Evolutionary conservation across 2,113 vertebrate species (phyloP).

Genomic region (Spheniscus mendiculus): DNA sequence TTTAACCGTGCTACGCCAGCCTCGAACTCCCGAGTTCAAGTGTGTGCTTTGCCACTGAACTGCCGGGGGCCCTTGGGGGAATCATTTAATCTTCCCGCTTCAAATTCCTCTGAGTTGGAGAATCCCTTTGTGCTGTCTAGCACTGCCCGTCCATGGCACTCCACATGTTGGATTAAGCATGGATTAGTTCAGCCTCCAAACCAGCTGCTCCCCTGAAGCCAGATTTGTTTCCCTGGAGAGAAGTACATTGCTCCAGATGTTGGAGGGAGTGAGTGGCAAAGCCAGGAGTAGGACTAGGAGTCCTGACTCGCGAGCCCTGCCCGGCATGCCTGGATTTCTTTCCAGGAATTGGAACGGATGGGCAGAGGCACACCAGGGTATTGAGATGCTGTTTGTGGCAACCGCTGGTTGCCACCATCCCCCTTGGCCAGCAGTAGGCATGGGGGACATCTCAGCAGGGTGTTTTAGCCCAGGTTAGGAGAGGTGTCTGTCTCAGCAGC

Average conservation of each 20-base stretch:
- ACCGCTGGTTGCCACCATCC: neutral
- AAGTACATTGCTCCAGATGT: neutral
- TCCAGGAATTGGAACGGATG: neutral
- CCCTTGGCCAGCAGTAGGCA: neutral
- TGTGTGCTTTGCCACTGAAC: neutral
- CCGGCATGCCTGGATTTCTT: neutral
- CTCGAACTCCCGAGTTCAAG: neutral
- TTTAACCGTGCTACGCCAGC: neutral
- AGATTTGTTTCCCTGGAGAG: neutral
- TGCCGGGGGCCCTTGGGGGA: neutral
- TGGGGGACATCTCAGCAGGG: neutral
- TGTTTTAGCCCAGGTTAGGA: neutral
- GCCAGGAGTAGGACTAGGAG: neutral
- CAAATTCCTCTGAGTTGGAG: conserved; percentile 12
- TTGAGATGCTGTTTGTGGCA: neutral
- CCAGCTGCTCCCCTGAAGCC: conserved; percentile 34
- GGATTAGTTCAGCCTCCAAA: conserved; percentile 15
- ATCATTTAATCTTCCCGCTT: neutral
- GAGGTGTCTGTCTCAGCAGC: neutral
- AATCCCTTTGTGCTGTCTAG: conserved; percentile 14
- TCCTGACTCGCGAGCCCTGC: neutral
- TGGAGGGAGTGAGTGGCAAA: neutral
- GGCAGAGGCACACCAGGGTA: neutral
- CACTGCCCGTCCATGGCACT: neutral
- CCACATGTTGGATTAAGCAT: neutral